Evolutionary conservation across 2,113 vertebrate genomes (phyloP).

Genomic region (Panthera tigris): DNA sequence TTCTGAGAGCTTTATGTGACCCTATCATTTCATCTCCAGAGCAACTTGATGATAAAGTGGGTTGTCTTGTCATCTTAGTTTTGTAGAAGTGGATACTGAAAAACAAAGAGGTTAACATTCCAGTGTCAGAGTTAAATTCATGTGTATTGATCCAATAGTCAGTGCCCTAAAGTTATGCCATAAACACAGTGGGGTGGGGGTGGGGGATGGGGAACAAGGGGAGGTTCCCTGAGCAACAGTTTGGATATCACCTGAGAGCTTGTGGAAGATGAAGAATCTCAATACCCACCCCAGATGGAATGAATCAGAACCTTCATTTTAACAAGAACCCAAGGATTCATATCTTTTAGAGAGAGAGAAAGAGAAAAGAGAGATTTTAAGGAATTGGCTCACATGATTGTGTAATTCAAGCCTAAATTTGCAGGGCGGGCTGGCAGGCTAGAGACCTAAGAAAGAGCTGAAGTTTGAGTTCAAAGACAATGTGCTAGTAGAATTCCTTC

Average conservation of each 20-base stretch:
- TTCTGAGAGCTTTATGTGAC: neutral
- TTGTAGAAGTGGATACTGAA: neutral
- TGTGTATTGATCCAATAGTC: neutral
- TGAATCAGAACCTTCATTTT: neutral
- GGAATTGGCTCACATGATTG: neutral
- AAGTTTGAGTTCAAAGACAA: neutral
- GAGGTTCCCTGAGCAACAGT: neutral
- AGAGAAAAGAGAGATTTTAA: neutral
- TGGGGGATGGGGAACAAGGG: too few species aligned
- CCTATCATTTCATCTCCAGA: neutral
- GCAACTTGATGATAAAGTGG: neutral
- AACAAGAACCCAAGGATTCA: neutral
- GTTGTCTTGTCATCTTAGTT: neutral
- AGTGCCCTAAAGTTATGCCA: too few species aligned
- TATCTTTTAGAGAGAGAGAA: neutral
- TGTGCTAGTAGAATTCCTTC: neutral
- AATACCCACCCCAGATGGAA: neutral
- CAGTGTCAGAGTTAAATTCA: neutral
- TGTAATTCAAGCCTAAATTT: neutral
- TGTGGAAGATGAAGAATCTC: neutral
- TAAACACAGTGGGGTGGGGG: neutral
- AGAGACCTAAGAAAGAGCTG: neutral
- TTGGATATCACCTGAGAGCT: neutral
- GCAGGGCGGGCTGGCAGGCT: rapidly evolving
- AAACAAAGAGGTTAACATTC: neutral